These are phyloP conservation scores for Pharmacophagus antenor DNA, from an alignment of 2,888 invertebrate genomes.

Conservation along the genomic window DNA sequence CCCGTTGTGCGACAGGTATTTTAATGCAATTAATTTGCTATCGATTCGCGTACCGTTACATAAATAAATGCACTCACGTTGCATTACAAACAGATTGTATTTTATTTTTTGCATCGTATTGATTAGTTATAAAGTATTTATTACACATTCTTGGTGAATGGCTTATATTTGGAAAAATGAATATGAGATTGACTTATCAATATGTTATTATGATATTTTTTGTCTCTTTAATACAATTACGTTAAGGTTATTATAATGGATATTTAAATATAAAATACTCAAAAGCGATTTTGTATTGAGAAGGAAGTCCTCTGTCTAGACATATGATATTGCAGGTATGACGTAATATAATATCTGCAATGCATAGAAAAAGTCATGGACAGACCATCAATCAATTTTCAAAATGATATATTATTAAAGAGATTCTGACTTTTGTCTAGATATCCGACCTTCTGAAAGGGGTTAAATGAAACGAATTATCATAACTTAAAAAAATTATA, in stretches of 20 bases:
- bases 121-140: neutral
- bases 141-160: neutral
- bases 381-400: neutral
- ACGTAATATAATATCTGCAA: conserved; percentile 26
- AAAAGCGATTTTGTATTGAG: too few relatives aligned
- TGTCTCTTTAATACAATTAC: too few relatives aligned
- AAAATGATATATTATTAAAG: neutral
- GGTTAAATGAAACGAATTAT: too few relatives aligned
- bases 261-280: too few relatives aligned
- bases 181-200: neutral
- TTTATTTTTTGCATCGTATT: neutral
- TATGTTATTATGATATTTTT: too few relatives aligned
- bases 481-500: too few relatives aligned
- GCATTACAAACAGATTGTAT: neutral
- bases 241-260: too few relatives aligned
- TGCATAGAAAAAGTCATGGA: conserved; percentile 7
- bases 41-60: conserved; percentile 6
- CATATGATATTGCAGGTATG: conserved; percentile 24
- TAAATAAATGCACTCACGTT: conserved; percentile 1
- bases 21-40: conserved; percentile 28
- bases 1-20: conserved; percentile 9
- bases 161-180: neutral
- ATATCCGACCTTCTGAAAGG: too few relatives aligned
- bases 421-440: too few relatives aligned
- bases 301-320: too few relatives aligned